Evolutionary conservation across 2,888 invertebrate genomes (phyloP).

Genomic region (Drosophila affinis): DNA sequence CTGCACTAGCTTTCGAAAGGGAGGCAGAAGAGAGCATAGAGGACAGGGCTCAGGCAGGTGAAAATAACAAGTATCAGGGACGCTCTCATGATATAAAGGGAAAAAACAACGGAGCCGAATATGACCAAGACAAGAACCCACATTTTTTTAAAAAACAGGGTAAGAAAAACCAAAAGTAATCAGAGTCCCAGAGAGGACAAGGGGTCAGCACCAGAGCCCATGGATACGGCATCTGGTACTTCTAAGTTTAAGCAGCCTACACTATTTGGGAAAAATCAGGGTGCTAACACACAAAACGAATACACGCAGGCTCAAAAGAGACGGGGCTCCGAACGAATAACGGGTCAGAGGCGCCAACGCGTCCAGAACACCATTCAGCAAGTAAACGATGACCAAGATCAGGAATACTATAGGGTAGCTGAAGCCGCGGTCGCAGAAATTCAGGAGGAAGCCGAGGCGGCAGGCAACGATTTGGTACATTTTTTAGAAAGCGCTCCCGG

Average conservation of each 20-base stretch:
- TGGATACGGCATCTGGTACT: too few relatives aligned
- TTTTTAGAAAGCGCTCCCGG: conserved; percentile 13
- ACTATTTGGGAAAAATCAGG: too few relatives aligned
- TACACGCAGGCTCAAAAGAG: too few relatives aligned
- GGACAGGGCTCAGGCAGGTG: not conserved
- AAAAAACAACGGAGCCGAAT: not conserved
- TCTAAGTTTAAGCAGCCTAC: too few relatives aligned
- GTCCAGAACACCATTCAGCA: not conserved
- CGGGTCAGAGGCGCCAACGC: conserved; percentile 13
- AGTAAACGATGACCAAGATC: not conserved
- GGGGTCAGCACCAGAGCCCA: too few relatives aligned
- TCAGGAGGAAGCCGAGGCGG: not conserved
- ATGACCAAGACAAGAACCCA: conserved; percentile 6
- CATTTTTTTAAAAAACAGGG: not conserved
- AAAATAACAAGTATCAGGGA: not conserved
- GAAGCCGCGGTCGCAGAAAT: conserved; percentile 3
- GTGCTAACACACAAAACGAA: too few relatives aligned
- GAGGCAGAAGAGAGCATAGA: conserved; percentile 7
- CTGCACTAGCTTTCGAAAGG: conserved; percentile 8
- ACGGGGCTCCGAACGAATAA: conserved; percentile 1
- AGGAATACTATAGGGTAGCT: conserved; percentile 7
- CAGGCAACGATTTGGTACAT: not conserved
- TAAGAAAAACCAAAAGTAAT: not conserved
- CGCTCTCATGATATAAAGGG: conserved; percentile 6
- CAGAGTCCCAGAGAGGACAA: not conserved